A percentile compares a stretch with the other conserved stretches of the same genome.
These are phyloP conservation scores for Florisuga fusca DNA, from an alignment of 2,797 vertebrate species.

Conservation along the genomic window DNA sequence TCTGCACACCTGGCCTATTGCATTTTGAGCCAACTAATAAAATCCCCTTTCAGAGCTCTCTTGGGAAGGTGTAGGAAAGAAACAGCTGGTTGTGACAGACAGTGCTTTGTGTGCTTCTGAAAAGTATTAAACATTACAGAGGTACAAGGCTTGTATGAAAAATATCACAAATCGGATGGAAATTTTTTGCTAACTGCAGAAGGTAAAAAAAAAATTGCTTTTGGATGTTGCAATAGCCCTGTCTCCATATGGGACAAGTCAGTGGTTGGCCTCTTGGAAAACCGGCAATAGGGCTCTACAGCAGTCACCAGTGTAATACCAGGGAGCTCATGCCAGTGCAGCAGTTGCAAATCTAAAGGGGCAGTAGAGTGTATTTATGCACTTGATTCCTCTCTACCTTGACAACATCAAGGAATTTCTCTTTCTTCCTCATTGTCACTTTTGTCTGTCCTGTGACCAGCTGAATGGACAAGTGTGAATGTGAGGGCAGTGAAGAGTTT, in stretches of 20 bases:
- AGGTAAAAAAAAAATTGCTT: neutral
- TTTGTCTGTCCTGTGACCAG: neutral
- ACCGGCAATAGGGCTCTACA: neutral
- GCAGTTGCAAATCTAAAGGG: neutral
- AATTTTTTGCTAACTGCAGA: neutral
- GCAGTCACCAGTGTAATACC: neutral
- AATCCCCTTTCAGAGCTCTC: neutral
- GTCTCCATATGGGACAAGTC: neutral
- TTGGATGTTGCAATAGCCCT: neutral
- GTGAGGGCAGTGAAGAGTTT: neutral
- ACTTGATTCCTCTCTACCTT: neutral
- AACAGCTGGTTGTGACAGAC: slow-evolving; percentile 36
- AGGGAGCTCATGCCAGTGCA: neutral
- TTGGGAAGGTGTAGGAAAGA: neutral
- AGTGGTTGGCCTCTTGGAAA: neutral
- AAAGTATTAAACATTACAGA: neutral
- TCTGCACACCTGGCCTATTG: slow-evolving; percentile 23
- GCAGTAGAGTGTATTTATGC: rapidly evolving
- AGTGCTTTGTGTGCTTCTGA: slow-evolving; percentile 7
- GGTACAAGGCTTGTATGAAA: neutral
- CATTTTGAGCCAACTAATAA: slow-evolving; percentile 38
- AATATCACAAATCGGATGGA: neutral
- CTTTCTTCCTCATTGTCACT: neutral
- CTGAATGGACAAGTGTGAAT: neutral
- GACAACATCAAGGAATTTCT: neutral